These are phyloP conservation scores for Drosophila rubida DNA, from an alignment of 2,888 invertebrate species.

Conservation along the genomic window DNA sequence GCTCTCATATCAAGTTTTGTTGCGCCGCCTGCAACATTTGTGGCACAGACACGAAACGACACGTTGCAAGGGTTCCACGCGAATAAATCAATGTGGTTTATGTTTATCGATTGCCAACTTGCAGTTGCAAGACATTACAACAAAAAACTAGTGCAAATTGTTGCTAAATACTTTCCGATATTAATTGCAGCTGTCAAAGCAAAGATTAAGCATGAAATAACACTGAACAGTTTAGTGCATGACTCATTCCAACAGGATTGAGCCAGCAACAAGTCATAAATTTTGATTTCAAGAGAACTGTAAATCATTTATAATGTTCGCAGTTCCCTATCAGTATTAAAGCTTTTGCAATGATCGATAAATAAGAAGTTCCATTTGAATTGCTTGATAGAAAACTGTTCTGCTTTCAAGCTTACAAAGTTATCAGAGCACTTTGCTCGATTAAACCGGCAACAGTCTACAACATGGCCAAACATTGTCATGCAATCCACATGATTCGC, in stretches of 20 bases:
- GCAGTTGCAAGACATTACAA: neutral
- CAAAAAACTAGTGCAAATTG: neutral
- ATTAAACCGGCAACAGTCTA: neutral
- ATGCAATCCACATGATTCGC: neutral
- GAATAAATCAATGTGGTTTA: slow-evolving; percentile 14
- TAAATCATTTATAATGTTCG: too few species aligned
- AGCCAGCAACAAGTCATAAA: too few species aligned
- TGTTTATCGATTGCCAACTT: slow-evolving; percentile 24
- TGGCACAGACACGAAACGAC: slow-evolving; percentile 38
- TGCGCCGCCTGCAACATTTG: slow-evolving; percentile 36
- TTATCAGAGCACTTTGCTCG: neutral
- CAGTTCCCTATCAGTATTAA: neutral
- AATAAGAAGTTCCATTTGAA: neutral
- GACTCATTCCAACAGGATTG: neutral
- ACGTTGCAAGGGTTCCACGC: slow-evolving; percentile 29
- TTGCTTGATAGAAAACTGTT: neutral
- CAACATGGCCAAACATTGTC: neutral
- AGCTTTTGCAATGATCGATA: neutral
- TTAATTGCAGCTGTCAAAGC: neutral
- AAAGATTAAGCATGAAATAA: neutral
- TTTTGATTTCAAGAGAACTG: too few species aligned
- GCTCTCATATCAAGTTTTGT: slow-evolving; percentile 14
- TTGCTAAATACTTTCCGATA: neutral
- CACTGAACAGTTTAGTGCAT: neutral
- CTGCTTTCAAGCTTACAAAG: neutral